These are phyloP conservation scores for Rapana venosa DNA, from an alignment of 2,888 invertebrate genomes.

Conservation along the genomic window DNA sequence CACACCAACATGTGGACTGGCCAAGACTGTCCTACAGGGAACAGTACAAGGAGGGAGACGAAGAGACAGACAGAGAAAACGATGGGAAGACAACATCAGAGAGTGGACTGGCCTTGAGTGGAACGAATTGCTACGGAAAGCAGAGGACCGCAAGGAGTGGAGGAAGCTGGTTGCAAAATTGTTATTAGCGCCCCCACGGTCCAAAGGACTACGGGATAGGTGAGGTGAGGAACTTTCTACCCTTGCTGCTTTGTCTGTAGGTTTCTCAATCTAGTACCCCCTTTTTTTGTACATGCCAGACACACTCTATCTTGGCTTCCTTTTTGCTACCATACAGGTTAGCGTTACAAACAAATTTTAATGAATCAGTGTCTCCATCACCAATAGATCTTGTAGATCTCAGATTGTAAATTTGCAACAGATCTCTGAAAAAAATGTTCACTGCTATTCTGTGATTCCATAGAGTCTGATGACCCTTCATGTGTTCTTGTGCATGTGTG, in stretches of 20 bases:
- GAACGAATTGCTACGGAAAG: too few relatives aligned
- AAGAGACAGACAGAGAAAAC: too few relatives aligned
- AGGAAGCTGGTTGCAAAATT: too few relatives aligned
- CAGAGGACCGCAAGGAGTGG: too few relatives aligned
- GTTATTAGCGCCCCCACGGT: too few relatives aligned
- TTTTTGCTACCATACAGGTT: constrained; percentile 29
- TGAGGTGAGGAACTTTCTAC: too few relatives aligned
- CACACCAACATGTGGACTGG: too few relatives aligned
- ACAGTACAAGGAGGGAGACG: too few relatives aligned
- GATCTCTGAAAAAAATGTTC: neutral
- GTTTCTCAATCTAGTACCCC: constrained; percentile 11
- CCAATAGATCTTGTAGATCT: constrained; percentile 14
- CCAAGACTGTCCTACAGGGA: too few relatives aligned
- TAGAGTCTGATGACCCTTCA: neutral
- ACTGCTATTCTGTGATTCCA: neutral
- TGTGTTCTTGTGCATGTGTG: constrained; percentile 14
- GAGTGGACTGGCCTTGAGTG: too few relatives aligned
- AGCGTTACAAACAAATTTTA: neutral
- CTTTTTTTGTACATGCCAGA: constrained; percentile 43
- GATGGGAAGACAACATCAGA: too few relatives aligned
- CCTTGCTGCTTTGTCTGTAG: constrained; percentile 18
- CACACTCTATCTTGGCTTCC: constrained; percentile 41
- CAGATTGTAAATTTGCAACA: neutral
- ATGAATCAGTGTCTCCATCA: constrained; percentile 17
- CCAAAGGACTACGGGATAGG: too few relatives aligned